phyloP scores from a whole-genome alignment of 2,797 vertebrate genomes.

The Acridotheres tristis region DNA sequence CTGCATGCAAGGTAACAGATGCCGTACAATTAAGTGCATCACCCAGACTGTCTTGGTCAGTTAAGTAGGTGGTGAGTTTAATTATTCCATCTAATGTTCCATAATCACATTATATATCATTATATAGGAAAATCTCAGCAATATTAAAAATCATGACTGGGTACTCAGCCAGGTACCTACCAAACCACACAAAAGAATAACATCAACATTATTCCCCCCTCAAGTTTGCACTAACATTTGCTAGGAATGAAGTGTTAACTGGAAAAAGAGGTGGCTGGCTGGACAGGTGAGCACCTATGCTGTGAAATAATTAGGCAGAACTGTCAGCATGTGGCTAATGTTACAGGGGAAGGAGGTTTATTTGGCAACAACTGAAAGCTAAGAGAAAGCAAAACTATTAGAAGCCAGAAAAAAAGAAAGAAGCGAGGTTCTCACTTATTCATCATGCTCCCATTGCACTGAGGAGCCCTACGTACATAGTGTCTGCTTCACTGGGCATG shows the following conservation, averaged over 20 bases:
- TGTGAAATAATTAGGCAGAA: neutral
- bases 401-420: neutral
- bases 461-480: neutral
- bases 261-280: neutral
- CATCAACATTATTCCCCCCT: neutral
- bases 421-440: neutral
- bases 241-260: neutral
- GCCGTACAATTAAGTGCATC: neutral
- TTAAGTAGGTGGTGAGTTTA: slow-evolving; percentile 39
- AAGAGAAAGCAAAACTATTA: neutral
- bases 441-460: neutral
- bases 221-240: neutral
- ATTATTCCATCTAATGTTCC: slow-evolving; percentile 22
- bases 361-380: neutral
- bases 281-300: neutral
- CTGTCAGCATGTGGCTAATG: neutral
- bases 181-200: neutral
- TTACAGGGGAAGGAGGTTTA: neutral
- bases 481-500: neutral
- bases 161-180: neutral
- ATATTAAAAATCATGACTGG: neutral
- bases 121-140: neutral
- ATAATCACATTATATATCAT: neutral
- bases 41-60: slow-evolving; percentile 15
- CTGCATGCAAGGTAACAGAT: slow-evolving; percentile 30